Evolutionary conservation across 2,888 invertebrate species (phyloP).

Genomic region (Terebella lapidaria): DNA sequence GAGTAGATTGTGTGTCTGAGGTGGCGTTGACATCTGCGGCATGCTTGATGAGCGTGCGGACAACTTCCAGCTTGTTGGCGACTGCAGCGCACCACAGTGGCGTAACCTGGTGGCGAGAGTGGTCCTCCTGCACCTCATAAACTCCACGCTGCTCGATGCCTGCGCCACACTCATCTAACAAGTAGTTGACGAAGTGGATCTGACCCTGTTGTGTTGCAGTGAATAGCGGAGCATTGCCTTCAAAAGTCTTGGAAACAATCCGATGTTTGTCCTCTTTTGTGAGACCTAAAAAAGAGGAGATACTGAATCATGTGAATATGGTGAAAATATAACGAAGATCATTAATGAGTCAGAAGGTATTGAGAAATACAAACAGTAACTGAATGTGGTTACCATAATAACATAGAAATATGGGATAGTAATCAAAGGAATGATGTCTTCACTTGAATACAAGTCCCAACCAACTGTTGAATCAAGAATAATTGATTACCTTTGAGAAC

Average conservation of each 20-base stretch:
- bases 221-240: constrained; percentile 36
- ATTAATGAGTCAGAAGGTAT: no score
- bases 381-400: no score
- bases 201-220: constrained; percentile 33
- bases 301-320: no score
- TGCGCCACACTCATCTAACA: constrained; percentile 75
- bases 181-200: constrained; percentile 68
- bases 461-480: no score
- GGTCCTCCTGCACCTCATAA: constrained; percentile 72
- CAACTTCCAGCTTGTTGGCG: constrained; percentile 71
- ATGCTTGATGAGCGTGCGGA: constrained; percentile 71
- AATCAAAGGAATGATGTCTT: no score
- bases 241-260: constrained; percentile 19
- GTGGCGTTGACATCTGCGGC: constrained; percentile 82
- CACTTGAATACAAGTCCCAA: no score
- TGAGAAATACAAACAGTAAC: no score
- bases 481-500: constrained; percentile 17
- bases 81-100: constrained; percentile 91
- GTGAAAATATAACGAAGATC: no score
- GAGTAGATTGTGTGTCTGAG: constrained; percentile 77
- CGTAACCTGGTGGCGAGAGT: constrained; percentile 74
- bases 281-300: no score
- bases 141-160: constrained; percentile 76
- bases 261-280: constrained; percentile 5
- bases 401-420: no score